Percentiles rank a stretch among this genome's conserved stretches.
Evolutionary conservation across 2,113 vertebrate species (phyloP).

Genomic region (Mustela nigripes): DNA sequence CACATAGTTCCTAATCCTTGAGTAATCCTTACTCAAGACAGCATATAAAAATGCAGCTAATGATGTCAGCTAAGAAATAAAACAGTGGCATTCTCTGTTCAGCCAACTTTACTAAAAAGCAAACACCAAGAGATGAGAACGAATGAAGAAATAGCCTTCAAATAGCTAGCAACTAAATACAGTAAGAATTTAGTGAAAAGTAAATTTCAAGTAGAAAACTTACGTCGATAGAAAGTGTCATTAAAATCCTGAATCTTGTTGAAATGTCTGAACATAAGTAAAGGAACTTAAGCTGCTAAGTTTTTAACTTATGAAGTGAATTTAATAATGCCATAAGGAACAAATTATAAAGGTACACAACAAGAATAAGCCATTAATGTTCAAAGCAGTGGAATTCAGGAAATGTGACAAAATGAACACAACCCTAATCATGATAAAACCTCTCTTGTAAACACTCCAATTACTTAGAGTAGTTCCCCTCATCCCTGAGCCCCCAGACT

Average conservation of each 20-base stretch:
- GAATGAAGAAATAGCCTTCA: neutral
- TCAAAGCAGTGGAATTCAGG: constrained; percentile 54
- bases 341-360: constrained; percentile 6
- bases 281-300: constrained; percentile 81
- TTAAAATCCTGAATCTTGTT: constrained; percentile 98
- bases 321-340: constrained; percentile 2
- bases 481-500: neutral
- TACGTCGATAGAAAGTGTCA: constrained; percentile 96
- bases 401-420: neutral
- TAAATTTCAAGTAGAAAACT: constrained; percentile 81
- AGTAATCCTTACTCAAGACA: constrained; percentile 23
- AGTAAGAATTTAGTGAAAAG: neutral
- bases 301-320: constrained; percentile 48
- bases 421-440: neutral
- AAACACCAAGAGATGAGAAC: neutral
- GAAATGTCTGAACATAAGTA: constrained; percentile 92
- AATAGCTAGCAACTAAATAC: neutral
- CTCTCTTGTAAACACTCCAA: neutral
- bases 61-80: neutral
- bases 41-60: neutral
- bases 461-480: neutral
- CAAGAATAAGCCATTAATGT: constrained; percentile 5
- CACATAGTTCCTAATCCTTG: neutral
- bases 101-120: neutral
- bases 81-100: neutral